Conservation (phyloP, 2,113 vertebrate species). For the Cynocephalus volans region DNA sequence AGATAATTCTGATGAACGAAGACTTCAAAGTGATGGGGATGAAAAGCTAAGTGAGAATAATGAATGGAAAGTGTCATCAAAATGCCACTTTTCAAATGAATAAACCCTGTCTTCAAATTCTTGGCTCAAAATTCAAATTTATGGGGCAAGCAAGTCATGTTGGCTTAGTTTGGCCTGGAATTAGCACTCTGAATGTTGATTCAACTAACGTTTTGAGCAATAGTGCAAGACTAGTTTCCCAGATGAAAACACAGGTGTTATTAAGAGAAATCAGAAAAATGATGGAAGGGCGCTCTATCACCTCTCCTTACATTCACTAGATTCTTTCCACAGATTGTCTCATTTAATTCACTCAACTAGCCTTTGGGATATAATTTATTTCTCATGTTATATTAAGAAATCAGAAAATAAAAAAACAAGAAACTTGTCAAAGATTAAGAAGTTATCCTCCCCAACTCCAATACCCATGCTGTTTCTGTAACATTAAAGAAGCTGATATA, state of each 20-base stretch:
- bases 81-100: neutral
- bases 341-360: neutral
- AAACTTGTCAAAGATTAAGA: neutral
- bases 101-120: neutral
- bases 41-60: neutral
- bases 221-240: neutral
- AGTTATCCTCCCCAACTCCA: neutral
- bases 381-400: neutral
- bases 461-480: neutral
- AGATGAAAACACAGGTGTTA: neutral
- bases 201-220: neutral
- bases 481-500: neutral
- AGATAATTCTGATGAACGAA: neutral
- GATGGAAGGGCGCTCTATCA: neutral
- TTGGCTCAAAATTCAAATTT: neutral
- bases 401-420: neutral
- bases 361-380: neutral
- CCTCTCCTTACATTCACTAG: neutral
- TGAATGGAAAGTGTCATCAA: neutral
- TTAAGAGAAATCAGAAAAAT: neutral
- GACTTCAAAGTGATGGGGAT: neutral
- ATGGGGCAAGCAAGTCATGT: neutral
- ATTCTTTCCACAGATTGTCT: neutral
- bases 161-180: neutral
- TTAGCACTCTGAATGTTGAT: neutral